Conservation (phyloP, 64 coral and sea anemone genomes). For the Astreopora myriophthalma region DNA sequence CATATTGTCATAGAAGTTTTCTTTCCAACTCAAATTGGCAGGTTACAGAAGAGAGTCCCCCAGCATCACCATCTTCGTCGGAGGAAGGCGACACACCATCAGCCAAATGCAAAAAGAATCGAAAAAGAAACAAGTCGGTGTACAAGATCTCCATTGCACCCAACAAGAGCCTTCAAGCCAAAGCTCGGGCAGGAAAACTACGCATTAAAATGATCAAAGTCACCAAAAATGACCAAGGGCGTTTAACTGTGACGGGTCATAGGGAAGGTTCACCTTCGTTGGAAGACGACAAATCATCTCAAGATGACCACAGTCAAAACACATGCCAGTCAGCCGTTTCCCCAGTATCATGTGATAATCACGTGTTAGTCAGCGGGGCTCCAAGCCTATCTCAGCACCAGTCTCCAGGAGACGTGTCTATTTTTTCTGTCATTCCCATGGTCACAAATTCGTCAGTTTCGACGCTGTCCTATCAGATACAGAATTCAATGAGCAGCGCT, state of each 20-base stretch:
- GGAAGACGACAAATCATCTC: background rate
- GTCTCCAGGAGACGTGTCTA: conserved; percentile 17
- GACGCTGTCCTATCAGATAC: background rate
- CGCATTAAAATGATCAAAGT: conserved; percentile 30
- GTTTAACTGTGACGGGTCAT: conserved; percentile 32
- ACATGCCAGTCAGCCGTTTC: background rate
- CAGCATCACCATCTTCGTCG: conserved; percentile 20
- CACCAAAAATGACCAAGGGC: conserved; percentile 18
- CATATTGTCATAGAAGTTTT: background rate
- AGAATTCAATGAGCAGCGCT: background rate
- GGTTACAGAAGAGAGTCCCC: conserved; percentile 34
- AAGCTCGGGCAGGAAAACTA: background rate
- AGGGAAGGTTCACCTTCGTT: conserved; percentile 33
- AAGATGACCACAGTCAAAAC: background rate
- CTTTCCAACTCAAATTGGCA: background rate
- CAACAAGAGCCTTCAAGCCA: conserved; percentile 11
- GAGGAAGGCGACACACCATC: conserved; percentile 8
- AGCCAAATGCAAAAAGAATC: conserved; percentile 1
- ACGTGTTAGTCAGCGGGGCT: background rate
- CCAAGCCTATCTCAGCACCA: background rate
- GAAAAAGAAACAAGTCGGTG: conserved; percentile 6
- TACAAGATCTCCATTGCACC: conserved; percentile 35
- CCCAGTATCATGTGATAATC: background rate
- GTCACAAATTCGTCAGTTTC: conserved; percentile 18
- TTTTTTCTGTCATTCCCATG: conserved; percentile 30